Evolutionary conservation across 2,113 vertebrate genomes (phyloP).

Genomic region (Pagrus major): DNA sequence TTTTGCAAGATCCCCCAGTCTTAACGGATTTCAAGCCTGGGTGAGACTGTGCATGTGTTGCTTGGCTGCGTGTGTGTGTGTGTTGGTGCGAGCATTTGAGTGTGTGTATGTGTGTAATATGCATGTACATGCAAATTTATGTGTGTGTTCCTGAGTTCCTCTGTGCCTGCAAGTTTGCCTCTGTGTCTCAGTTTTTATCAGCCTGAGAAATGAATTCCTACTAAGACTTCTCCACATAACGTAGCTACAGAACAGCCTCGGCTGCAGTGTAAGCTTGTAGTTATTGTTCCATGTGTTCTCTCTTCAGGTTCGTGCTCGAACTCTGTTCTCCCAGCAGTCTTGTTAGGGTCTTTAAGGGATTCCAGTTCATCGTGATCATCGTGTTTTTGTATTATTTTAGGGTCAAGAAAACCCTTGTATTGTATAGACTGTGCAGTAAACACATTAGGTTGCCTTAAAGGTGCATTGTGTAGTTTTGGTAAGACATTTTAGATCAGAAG

Average conservation of each 20-base stretch:
- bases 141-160: slow-evolving; percentile 65
- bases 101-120: slow-evolving; percentile 52
- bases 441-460: background rate
- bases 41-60: slow-evolving; percentile 67
- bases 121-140: slow-evolving; percentile 71
- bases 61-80: slow-evolving; percentile 43
- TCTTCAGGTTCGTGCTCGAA: background rate
- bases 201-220: slow-evolving; percentile 36
- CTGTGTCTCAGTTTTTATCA: slow-evolving; percentile 62
- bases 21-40: slow-evolving; percentile 82
- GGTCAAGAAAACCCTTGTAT: background rate
- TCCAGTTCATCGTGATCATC: background rate
- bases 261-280: slow-evolving; percentile 25
- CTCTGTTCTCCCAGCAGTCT: slow-evolving; percentile 26
- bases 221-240: slow-evolving; percentile 9
- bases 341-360: slow-evolving; percentile 10
- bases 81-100: background rate
- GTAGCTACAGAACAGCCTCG: slow-evolving; percentile 22
- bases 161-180: slow-evolving; percentile 60
- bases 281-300: slow-evolving; percentile 24
- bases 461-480: no score
- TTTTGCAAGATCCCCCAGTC: slow-evolving; percentile 81
- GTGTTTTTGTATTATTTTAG: background rate
- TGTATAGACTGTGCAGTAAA: no score
- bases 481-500: no score